A percentile compares a stretch with the other conserved stretches of the same genome.
These are phyloP conservation scores for Xanthorhoe spadicearia DNA, from an alignment of 2,888 invertebrate genomes.

Conservation along the genomic window DNA sequence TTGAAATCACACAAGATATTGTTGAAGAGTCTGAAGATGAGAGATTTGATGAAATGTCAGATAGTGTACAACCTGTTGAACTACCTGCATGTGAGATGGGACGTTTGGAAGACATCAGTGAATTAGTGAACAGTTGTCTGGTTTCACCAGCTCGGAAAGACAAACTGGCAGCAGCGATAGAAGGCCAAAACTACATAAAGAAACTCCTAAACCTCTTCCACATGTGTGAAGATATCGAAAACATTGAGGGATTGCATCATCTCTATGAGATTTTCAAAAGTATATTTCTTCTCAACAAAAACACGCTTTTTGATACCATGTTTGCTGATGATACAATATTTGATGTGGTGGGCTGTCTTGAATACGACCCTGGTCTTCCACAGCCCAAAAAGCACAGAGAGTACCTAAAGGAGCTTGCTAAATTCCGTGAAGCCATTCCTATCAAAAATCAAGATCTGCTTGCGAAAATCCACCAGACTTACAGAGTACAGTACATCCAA, in stretches of 20 bases:
- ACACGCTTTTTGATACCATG: slow-evolving; percentile 98
- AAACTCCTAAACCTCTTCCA: slow-evolving; percentile 97
- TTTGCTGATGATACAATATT: slow-evolving; percentile 98
- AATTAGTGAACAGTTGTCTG: slow-evolving; percentile 94
- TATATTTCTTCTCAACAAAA: slow-evolving; percentile 99
- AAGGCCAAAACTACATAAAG: slow-evolving; percentile 97
- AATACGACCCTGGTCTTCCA: slow-evolving; percentile 96
- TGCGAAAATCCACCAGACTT: slow-evolving; percentile 99
- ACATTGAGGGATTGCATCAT: slow-evolving; percentile 96
- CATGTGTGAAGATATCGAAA: slow-evolving; percentile 98
- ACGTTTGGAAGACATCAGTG: slow-evolving; percentile 97
- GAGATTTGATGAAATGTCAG: slow-evolving; percentile 97
- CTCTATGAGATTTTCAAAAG: slow-evolving; percentile 99
- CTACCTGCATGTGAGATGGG: slow-evolving; percentile 97
- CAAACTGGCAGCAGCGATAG: slow-evolving; percentile 96
- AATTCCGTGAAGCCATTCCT: slow-evolving; percentile 96
- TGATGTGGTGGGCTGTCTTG: slow-evolving; percentile 98
- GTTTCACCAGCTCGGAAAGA: slow-evolving; percentile 96
- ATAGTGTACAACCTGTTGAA: slow-evolving; percentile 96
- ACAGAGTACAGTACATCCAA: slow-evolving; percentile 99
- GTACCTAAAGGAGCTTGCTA: slow-evolving; percentile 96
- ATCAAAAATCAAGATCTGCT: slow-evolving; percentile 97
- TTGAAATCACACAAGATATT: slow-evolving; percentile 98
- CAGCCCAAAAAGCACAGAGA: slow-evolving; percentile 97
- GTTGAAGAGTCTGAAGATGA: slow-evolving; percentile 99